Base-by-base conservation (phyloP, 1,140 invertebrate species). In the Yoshiicerus persimilis region DNA sequence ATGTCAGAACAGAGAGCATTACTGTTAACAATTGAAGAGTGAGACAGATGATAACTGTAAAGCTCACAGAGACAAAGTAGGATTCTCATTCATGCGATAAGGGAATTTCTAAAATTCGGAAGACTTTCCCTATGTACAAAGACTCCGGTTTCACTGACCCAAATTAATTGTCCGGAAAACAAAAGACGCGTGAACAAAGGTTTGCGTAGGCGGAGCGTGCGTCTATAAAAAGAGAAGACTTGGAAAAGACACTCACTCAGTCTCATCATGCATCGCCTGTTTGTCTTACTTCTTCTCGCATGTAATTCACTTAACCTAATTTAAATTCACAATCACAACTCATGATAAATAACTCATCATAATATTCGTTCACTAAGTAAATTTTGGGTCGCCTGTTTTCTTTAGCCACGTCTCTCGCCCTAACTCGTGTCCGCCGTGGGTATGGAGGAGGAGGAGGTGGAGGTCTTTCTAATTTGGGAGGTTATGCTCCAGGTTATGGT, bases 401-500 rank as follows among this genome's bases (percentile, higher is more conserved):
- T 83, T 32, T 86, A 38, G 39, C 56, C 4, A 56, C 84, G 36
- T n/a, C 85, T 5, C 23, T 84, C 27, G 84, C 38, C 47, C 32
- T 23, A 30, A 64, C 25, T 39, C 86, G 88, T n/a, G 80, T 89
- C 56, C 88, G 88, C 9, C 32, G 88, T n/a, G 88, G 88, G 3
- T 89, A 83, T 34, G 88, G 88, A 56, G 88, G 88, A 34, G 88
- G 88, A 27, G 88, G 88, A 41, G 88, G 88, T 11, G 39, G 56
- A 30, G 84, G 87, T 10, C 36, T 56, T 0, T 80, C 70, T 6
- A 87, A 87, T 83, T 27, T 87, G 6, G 88, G 88, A 25, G 88
- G 88, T 3, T 89, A 89, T 77, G 88, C 88, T n/a, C 88, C 88
- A 25, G 88, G 88, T 25, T 89, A 89, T 56, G 88, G 88, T 30